Conservation (phyloP, 2,113 vertebrate species). For the Nothobranchius kuhntae region DNA sequence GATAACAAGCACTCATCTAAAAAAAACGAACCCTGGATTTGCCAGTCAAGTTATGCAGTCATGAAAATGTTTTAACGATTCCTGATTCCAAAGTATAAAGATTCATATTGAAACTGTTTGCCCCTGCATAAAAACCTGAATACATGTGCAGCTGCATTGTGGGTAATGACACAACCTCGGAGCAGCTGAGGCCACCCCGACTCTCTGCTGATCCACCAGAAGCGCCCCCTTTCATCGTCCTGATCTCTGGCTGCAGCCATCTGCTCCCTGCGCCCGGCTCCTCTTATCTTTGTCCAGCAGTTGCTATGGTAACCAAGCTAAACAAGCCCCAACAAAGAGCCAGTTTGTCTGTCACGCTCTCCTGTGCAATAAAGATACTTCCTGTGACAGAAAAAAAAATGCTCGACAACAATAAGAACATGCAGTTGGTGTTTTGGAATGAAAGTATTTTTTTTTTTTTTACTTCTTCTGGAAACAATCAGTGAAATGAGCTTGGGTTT, state of each 20-base stretch:
- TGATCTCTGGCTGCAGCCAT: background rate
- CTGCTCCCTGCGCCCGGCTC: background rate
- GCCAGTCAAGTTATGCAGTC: background rate
- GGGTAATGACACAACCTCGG: constrained; percentile 1
- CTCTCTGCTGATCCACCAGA: constrained; percentile 41
- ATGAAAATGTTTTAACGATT: background rate
- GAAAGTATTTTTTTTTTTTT: background rate
- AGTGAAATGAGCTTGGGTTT: background rate
- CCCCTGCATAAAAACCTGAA: too few relatives aligned
- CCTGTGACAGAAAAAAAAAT: constrained; percentile 47
- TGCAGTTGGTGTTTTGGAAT: constrained; percentile 16
- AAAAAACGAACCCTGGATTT: background rate
- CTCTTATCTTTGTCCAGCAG: constrained; percentile 37
- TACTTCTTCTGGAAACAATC: background rate
- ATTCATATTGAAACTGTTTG: too few relatives aligned
- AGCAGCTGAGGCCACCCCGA: constrained; percentile 18
- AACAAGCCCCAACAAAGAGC: constrained; percentile 76
- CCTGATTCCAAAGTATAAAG: too few relatives aligned
- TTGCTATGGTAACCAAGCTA: constrained; percentile 72
- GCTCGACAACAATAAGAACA: constrained; percentile 18
- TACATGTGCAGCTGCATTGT: constrained; percentile 24
- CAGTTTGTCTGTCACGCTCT: constrained; percentile 21
- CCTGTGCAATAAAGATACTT: constrained; percentile 55
- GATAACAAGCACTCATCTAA: background rate
- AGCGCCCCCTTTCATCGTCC: constrained; percentile 25